Conservation (phyloP, 2,888 invertebrate genomes). For the Drosophila maculinotata region DNA sequence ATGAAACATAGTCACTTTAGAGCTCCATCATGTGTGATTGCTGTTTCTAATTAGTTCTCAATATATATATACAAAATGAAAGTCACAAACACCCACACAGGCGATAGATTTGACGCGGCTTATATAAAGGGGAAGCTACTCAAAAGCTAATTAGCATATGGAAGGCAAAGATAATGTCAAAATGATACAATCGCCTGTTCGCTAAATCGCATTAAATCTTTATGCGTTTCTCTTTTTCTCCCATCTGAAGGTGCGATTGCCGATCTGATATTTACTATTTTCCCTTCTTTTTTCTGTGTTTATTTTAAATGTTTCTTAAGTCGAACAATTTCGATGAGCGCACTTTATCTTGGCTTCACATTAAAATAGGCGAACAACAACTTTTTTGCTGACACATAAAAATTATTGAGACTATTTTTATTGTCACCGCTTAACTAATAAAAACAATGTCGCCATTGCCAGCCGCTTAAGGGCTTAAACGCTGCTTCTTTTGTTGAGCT, state of each 20-base stretch:
- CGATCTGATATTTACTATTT: too few species aligned
- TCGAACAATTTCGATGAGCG: too few species aligned
- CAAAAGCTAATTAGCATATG: constrained; percentile 52
- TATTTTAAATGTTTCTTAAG: too few species aligned
- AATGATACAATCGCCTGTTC: background rate
- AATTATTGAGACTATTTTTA: constrained; percentile 32
- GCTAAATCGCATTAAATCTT: too few species aligned
- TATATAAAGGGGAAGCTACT: constrained; percentile 26
- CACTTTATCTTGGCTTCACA: too few species aligned
- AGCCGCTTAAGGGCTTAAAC: constrained; percentile 40
- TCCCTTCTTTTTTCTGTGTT: too few species aligned
- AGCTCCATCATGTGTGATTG: constrained; percentile 16
- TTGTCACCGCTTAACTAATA: constrained; percentile 33
- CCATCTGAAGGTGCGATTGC: too few species aligned
- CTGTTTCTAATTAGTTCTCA: constrained; percentile 31
- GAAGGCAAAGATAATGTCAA: constrained; percentile 2
- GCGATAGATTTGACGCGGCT: constrained; percentile 22
- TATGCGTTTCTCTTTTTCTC: too few species aligned
- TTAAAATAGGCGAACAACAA: background rate
- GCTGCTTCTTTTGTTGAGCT: constrained; percentile 47
- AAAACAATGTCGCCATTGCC: constrained; percentile 53
- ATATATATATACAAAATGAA: background rate
- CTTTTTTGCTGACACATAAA: constrained; percentile 11
- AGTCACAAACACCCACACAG: background rate
- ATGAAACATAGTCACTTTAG: constrained; percentile 3